Conservation (phyloP, 2,113 vertebrate genomes). For the Notarius lentiginosus region DNA sequence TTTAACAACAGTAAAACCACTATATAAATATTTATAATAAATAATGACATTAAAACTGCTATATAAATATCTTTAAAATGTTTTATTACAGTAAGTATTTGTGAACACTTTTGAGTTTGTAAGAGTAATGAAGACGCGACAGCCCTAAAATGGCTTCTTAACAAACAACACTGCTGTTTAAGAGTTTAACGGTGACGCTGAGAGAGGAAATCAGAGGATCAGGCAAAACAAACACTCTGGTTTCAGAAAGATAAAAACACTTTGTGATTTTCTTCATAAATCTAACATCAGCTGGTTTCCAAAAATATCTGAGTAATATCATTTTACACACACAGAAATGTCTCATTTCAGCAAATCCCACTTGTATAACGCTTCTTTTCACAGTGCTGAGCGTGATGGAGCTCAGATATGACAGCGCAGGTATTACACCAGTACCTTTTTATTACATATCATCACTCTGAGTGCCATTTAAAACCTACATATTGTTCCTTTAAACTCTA, state of each 20-base stretch:
- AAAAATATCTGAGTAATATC: not conserved
- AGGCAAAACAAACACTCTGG: not conserved
- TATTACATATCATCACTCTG: not conserved
- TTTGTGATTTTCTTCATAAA: not conserved
- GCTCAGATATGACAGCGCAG: conserved; percentile 15
- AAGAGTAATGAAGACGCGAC: conserved; percentile 38
- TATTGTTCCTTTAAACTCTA: not conserved
- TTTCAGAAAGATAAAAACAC: not conserved
- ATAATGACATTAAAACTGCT: not conserved
- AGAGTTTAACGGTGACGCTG: not conserved
- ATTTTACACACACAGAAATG: not conserved
- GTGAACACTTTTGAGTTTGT: conserved; percentile 10
- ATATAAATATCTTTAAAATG: not conserved
- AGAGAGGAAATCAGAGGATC: conserved; percentile 7
- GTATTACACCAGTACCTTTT: not conserved
- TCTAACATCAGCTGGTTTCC: not conserved
- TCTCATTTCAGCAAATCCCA: conserved; percentile 4
- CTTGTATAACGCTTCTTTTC: not conserved
- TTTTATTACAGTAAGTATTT: too few relatives aligned
- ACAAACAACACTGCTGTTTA: conserved; percentile 23
- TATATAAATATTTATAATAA: not conserved
- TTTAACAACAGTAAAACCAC: not conserved
- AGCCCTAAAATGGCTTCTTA: conserved; percentile 27
- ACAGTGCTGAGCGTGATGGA: not conserved
- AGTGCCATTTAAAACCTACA: not conserved